Percentiles rank a stretch among this genome's conserved stretches.
Evolutionary conservation across 2,888 invertebrate genomes (phyloP).

Genomic region (Drosophila austrosaltans): DNA sequence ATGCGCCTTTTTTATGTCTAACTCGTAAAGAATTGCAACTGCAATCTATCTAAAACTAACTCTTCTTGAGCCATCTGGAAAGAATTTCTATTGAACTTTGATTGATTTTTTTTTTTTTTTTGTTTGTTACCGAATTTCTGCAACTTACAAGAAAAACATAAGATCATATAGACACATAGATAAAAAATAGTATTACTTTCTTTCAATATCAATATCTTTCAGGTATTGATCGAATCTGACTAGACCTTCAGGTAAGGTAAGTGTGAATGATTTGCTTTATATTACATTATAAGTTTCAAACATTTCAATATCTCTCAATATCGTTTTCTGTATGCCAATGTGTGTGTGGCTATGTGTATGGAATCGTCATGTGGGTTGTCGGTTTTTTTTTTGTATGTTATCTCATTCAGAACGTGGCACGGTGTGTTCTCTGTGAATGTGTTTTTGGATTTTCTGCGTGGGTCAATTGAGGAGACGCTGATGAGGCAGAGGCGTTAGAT

Average conservation of each 20-base stretch:
- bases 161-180: too few relatives aligned
- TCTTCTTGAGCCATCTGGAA: too few relatives aligned
- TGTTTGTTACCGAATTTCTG: too few relatives aligned
- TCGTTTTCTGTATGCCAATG: constrained; percentile 72
- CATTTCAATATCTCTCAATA: constrained; percentile 41
- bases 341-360: constrained; percentile 61
- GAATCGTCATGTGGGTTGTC: constrained; percentile 64
- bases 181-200: not conserved
- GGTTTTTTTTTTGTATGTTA: constrained; percentile 70
- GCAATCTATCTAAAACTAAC: too few relatives aligned
- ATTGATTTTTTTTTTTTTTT: too few relatives aligned
- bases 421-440: constrained; percentile 29
- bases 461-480: constrained; percentile 70
- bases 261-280: constrained; percentile 3
- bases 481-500: constrained; percentile 79
- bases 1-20: too few relatives aligned
- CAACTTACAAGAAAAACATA: too few relatives aligned
- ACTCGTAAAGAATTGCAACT: too few relatives aligned
- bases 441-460: constrained; percentile 55
- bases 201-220: not conserved
- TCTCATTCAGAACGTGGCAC: constrained; percentile 68
- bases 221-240: not conserved
- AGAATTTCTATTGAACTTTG: too few relatives aligned
- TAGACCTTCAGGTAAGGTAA: not conserved
- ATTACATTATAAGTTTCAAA: constrained; percentile 13